phyloP scores from a whole-genome alignment of 1,140 invertebrate species.

The Wiebesia pumilae region DNA sequence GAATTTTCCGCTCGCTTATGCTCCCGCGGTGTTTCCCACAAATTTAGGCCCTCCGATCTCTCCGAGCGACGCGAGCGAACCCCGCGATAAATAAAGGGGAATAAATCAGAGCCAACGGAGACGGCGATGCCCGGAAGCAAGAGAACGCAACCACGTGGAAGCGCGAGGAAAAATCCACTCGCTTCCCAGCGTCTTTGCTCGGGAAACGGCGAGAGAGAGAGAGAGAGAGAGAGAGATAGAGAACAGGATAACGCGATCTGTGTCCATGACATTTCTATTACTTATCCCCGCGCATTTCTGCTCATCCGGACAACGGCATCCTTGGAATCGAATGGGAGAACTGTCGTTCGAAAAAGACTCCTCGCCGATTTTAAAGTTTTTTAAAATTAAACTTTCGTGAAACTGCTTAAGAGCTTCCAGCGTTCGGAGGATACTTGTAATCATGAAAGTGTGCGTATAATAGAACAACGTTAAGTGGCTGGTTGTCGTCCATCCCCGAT shows the following conservation, averaged over 20 bases:
- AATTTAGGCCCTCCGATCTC: neutral
- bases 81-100: neutral
- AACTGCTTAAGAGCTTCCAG: no score
- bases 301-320: neutral
- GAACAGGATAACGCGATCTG: neutral
- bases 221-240: neutral
- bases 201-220: neutral
- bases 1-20: neutral
- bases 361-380: neutral
- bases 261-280: slow-evolving; percentile 66
- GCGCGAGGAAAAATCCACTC: neutral
- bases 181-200: neutral
- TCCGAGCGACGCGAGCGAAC: neutral
- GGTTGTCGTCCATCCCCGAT: no score
- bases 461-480: no score
- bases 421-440: no score
- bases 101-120: neutral
- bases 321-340: neutral
- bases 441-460: no score
- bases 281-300: slow-evolving; percentile 46
- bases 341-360: neutral
- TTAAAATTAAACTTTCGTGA: neutral
- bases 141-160: neutral
- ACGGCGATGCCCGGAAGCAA: neutral
- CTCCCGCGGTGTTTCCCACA: neutral